Conservation (phyloP, 1,140 invertebrate genomes). For the Drosophila nigrodunni region DNA sequence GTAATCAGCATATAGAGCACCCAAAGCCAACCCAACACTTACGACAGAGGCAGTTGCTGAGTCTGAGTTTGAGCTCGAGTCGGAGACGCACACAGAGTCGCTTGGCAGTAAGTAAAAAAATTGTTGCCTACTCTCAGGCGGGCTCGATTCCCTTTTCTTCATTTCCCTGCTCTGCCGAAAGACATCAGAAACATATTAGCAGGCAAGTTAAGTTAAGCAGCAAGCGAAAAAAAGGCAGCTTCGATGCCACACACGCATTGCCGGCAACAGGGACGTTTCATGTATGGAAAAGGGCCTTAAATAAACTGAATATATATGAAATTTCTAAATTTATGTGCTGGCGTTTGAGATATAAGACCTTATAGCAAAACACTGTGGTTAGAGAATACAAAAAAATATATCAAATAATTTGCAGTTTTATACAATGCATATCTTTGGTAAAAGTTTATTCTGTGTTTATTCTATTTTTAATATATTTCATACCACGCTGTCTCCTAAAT, state of each 20-base stretch:
- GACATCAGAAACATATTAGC: slow-evolving; percentile 80
- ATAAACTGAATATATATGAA: no score
- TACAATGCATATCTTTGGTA: no score
- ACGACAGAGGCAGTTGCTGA: background rate
- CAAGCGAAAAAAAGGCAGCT: slow-evolving; percentile 11
- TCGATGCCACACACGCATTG: slow-evolving; percentile 41
- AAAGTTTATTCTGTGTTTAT: no score
- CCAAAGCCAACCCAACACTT: slow-evolving; percentile 17
- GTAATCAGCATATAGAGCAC: slow-evolving; percentile 70
- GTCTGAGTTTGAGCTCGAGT: slow-evolving; percentile 6
- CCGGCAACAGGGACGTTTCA: slow-evolving; percentile 43
- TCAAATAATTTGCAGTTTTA: no score
- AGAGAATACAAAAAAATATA: no score
- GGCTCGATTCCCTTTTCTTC: background rate
- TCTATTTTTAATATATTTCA: no score
- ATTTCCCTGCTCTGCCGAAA: slow-evolving; percentile 18
- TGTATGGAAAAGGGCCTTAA: background rate
- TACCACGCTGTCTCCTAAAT: no score
- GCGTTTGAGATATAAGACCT: no score
- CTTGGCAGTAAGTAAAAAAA: slow-evolving; percentile 46
- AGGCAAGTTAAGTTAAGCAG: slow-evolving; percentile 50
- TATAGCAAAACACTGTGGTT: no score
- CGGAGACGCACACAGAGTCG: background rate
- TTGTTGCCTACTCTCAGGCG: slow-evolving; percentile 39
- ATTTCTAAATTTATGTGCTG: no score